These are phyloP conservation scores for Archivesica marissinica DNA, from an alignment of 1,140 invertebrate species.

Conservation along the genomic window DNA sequence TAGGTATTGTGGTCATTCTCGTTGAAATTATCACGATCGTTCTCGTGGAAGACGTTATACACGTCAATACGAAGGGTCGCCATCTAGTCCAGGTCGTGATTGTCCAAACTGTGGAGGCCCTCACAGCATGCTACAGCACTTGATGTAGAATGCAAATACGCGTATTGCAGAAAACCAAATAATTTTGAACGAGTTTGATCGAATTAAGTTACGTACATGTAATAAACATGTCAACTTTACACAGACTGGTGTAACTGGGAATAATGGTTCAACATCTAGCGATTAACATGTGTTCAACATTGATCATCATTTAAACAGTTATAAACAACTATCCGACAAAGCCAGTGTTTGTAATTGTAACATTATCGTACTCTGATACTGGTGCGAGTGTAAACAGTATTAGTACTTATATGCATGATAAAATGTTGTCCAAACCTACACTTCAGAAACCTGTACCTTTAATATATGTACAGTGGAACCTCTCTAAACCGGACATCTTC, in stretches of 20 bases:
- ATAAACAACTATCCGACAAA: neutral
- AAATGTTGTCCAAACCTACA: neutral
- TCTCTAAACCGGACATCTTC: too few relatives aligned
- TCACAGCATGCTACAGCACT: neutral
- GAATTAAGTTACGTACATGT: too few relatives aligned
- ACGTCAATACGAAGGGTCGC: too few relatives aligned
- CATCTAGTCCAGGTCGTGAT: too few relatives aligned
- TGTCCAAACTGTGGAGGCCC: neutral
- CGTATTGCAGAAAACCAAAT: neutral
- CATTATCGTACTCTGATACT: neutral
- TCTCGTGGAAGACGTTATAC: too few relatives aligned
- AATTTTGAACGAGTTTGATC: neutral
- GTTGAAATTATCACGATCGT: too few relatives aligned
- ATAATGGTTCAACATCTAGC: neutral
- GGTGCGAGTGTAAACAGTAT: constrained; percentile 20
- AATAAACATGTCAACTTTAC: neutral
- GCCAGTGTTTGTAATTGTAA: neutral
- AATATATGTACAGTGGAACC: constrained; percentile 28
- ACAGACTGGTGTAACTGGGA: neutral
- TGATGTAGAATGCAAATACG: neutral
- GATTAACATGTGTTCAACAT: neutral
- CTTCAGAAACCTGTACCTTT: constrained; percentile 20
- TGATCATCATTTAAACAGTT: too few relatives aligned
- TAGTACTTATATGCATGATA: neutral
- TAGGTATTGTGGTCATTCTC: too few relatives aligned